Conservation (phyloP, 1,140 invertebrate genomes). For the Drosophila obscura region DNA sequence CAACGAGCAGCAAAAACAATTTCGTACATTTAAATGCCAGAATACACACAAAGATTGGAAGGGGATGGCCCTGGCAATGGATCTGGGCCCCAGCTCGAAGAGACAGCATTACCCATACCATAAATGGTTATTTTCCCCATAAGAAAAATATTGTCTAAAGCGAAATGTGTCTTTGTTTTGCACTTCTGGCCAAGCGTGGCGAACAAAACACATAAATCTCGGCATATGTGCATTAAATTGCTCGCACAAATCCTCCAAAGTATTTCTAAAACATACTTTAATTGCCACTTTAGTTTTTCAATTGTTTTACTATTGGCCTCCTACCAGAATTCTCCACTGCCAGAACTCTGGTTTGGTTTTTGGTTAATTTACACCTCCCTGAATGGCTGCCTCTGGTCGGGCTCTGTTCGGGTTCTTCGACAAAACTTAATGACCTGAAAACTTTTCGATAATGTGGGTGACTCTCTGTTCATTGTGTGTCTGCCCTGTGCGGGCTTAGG, state of each 20-base stretch:
- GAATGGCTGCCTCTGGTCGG: slow-evolving; percentile 6
- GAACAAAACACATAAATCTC: slow-evolving; percentile 79
- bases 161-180: slow-evolving; percentile 77
- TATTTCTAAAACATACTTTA: slow-evolving; percentile 49
- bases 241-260: slow-evolving; percentile 31
- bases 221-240: slow-evolving; percentile 80
- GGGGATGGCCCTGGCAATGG: slow-evolving; percentile 9
- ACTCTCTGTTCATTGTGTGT: slow-evolving; percentile 35
- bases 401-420: slow-evolving; percentile 37
- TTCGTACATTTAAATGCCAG: slow-evolving; percentile 78
- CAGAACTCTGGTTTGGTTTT: neutral
- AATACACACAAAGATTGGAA: neutral
- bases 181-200: slow-evolving; percentile 57
- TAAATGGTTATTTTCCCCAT: slow-evolving; percentile 10
- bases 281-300: slow-evolving; percentile 69
- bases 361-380: slow-evolving; percentile 47
- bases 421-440: slow-evolving; percentile 82
- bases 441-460: slow-evolving; percentile 77
- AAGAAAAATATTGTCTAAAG: slow-evolving; percentile 67
- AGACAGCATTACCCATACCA: slow-evolving; percentile 18
- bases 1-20: slow-evolving; percentile 73
- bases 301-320: slow-evolving; percentile 73
- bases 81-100: slow-evolving; percentile 33
- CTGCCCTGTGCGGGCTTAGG: slow-evolving; percentile 53
- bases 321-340: slow-evolving; percentile 1